These are phyloP conservation scores for Drosophila murphyi DNA, from an alignment of 1,140 invertebrate species.

Conservation along the genomic window DNA sequence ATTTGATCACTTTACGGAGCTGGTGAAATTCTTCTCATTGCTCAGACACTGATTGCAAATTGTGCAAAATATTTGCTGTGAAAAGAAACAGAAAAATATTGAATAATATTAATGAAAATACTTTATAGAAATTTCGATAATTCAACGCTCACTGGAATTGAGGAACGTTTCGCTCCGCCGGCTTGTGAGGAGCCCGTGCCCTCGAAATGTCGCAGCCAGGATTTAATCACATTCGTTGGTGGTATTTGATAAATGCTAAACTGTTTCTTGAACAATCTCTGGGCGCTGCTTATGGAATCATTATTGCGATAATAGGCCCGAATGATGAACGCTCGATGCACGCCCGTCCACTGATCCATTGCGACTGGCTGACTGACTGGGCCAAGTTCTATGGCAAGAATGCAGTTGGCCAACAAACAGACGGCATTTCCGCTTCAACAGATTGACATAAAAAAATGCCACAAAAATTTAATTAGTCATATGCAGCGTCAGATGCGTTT, in stretches of 20 bases:
- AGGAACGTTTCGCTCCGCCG: conserved; percentile 48
- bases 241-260: conserved; percentile 79
- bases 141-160: conserved; percentile 55
- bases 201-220: conserved; percentile 79
- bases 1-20: conserved; percentile 50
- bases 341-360: conserved; percentile 81
- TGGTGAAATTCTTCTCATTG: conserved; percentile 73
- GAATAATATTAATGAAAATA: not conserved
- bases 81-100: conserved; percentile 5
- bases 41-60: conserved; percentile 76
- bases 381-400: conserved; percentile 13
- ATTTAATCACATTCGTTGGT: conserved; percentile 71
- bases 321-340: conserved; percentile 79
- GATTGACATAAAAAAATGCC: conserved; percentile 68
- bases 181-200: conserved; percentile 74
- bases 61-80: conserved; percentile 76
- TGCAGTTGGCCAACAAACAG: conserved; percentile 3
- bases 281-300: conserved; percentile 76
- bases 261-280: conserved; percentile 76
- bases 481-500: conserved; percentile 25
- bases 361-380: conserved; percentile 38
- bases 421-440: conserved; percentile 61
- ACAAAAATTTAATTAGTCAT: conserved; percentile 68
- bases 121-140: not conserved
- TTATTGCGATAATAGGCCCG: conserved; percentile 80